Evolutionary conservation across 2,888 invertebrate species (phyloP), one percentile per base, ranked within the genome.

Genomic region (Dorcus hopei): DNA sequence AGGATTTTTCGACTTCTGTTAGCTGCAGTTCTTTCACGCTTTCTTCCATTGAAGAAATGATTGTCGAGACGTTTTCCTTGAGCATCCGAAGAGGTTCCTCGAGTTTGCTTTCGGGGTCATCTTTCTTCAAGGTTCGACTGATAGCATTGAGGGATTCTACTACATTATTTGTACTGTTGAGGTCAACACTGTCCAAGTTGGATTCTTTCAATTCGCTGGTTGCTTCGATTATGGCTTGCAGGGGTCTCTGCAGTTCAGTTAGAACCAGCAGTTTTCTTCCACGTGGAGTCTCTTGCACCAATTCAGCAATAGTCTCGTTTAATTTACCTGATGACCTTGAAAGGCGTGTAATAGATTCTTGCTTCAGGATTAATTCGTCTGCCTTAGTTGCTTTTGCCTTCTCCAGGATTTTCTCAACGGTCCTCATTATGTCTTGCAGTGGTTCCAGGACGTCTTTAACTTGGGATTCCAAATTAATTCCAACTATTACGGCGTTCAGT

Each of bases 381-480:
- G 42, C 48, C 55, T 53, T 54, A 41, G 40, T 45, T 45, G 49
- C 39, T 41, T 51, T 63, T 51, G 65, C 68, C 61, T 69, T 70
- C 41, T 73, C 73, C 38, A 68, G 53, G 8, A 70, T 64, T 54
- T 73, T 77, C 39, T 71, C 72, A 4, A 74, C 61, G 48, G 66
- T 72, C 54, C 67, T 67, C 4, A 69, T 62, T 2, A 79, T 74
- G 56, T 78, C 78, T 16, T 78, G 77, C 3, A 78, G 61, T 1
- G 81, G 78, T 59, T 80, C 77, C 38, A 75, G 67, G 48, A 78
- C 72, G 58, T 74, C 75, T 65, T 77, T 77, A n/a, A 76, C 70
- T 50, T 70, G 70, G 1, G 77, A 78, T 50, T 78, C 78, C 62
- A 75, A 72, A 58, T 78, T 78, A 9, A 78, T 74, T 59, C 74